Base-by-base conservation (phyloP, 2,113 vertebrate species). In the Dasyprocta punctata region DNA sequence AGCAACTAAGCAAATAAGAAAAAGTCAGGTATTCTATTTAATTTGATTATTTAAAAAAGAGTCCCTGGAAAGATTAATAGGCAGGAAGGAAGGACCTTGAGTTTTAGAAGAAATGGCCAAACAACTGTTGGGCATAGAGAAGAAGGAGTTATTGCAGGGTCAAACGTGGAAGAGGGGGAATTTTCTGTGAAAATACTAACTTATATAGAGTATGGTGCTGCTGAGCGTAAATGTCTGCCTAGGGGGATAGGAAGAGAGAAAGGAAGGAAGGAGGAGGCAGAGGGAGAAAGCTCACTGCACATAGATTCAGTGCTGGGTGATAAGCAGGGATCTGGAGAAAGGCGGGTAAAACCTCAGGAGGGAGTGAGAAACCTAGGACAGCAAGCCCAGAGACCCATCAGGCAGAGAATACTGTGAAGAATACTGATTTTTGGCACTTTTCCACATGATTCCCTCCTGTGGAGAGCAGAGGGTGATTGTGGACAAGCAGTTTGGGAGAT, bases 401-500 rank as follows among this genome's bases (percentile, higher is more conserved):
- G 24, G 33, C 16, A 5, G 30, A 28, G n/a, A 83, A 47, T 33
- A 22, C 52, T 54, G 81, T 77, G 69, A 87, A 71, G 85, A 94
- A 65, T 84, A 73, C 65, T 77, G 92, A 87, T 71, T 94, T 96
- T 94, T 84, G 94, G 69, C 92, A 97, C 17, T 87, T 16, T 38
- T 94, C 36, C 49, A 19, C 13, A n/a, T 85, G 92, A 93, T 90
- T 92, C 54, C 58, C 47, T 88, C 94, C 96, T 90, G 63, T 47
- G 33, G 97, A 96, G 90, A 95, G 71, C 78, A 75, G 58, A 65
- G 60, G 95, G 81, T 84, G 92, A 96, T 86, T 82, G 85, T 92
- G 92, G 85, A 87, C 89, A 93, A 92, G 73, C 65, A 94, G 63
- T 96, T 86, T 47, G 47, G 90, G 85, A 97, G 97, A 97, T 96